Conservation (phyloP, 2,888 invertebrate genomes). For the Cataglyphis albicans region DNA sequence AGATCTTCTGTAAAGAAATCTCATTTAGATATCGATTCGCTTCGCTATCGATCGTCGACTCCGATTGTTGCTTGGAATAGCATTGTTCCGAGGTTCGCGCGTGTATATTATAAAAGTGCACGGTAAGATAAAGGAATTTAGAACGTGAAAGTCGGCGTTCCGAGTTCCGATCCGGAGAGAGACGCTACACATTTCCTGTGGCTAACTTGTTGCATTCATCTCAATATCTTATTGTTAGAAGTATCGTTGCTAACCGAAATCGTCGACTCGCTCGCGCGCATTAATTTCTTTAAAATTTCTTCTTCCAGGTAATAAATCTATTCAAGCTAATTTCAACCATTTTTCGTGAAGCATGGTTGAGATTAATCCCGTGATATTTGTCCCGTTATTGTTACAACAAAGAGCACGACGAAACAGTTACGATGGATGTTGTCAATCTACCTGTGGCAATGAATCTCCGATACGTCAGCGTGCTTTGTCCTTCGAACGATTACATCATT, state of each 20-base stretch:
- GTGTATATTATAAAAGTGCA: slow-evolving; percentile 6
- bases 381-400: slow-evolving; percentile 48
- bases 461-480: background rate
- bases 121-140: slow-evolving; percentile 33
- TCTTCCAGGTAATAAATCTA: background rate
- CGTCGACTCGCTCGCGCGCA: background rate
- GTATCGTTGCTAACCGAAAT: slow-evolving; percentile 23
- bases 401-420: slow-evolving; percentile 40
- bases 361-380: slow-evolving; percentile 39
- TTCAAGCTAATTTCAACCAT: slow-evolving; percentile 20
- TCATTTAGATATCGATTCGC: background rate
- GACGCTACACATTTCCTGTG: background rate
- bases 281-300: background rate
- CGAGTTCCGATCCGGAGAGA: slow-evolving; percentile 36
- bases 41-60: background rate
- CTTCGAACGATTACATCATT: slow-evolving; percentile 7
- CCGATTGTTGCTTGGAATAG: background rate
- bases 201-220: slow-evolving; percentile 1
- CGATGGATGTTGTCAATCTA: background rate
- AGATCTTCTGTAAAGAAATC: background rate
- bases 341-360: background rate
- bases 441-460: slow-evolving; percentile 23
- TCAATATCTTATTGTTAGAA: background rate
- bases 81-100: slow-evolving; percentile 22
- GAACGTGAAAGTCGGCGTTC: slow-evolving; percentile 45